phyloP scores from a whole-genome alignment of 2,797 vertebrate species.

The Darevskia mixta region DNA sequence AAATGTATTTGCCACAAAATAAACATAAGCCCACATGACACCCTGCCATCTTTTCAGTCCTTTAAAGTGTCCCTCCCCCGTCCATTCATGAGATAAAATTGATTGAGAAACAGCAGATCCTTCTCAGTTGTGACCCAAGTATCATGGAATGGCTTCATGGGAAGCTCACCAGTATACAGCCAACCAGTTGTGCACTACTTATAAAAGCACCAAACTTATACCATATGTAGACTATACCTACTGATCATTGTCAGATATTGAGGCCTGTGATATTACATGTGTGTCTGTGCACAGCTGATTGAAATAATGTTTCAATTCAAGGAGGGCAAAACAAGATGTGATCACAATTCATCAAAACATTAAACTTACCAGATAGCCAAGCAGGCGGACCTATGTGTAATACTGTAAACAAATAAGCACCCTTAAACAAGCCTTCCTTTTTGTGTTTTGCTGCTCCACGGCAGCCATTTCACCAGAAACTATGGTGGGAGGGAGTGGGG shows the following conservation, averaged over 20 bases:
- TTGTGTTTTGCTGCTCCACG: no score
- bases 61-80: not conserved
- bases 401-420: no score
- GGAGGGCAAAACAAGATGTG: not conserved
- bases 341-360: no score
- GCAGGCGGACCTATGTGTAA: no score
- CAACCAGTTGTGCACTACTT: not conserved
- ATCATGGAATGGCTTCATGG: not conserved
- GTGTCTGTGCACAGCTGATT: not conserved
- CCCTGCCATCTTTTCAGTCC: no score
- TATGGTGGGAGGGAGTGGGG: no score
- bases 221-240: not conserved
- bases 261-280: not conserved
- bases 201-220: not conserved
- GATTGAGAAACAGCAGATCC: not conserved
- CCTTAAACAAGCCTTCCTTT: no score
- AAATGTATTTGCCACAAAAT: not conserved
- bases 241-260: not conserved
- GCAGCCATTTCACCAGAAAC: no score
- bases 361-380: no score
- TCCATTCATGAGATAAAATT: not conserved
- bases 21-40: not conserved
- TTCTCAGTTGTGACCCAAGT: not conserved
- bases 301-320: not conserved
- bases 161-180: not conserved